Conservation (phyloP, 2,113 vertebrate species). For the Mandrillus leucophaeus region DNA sequence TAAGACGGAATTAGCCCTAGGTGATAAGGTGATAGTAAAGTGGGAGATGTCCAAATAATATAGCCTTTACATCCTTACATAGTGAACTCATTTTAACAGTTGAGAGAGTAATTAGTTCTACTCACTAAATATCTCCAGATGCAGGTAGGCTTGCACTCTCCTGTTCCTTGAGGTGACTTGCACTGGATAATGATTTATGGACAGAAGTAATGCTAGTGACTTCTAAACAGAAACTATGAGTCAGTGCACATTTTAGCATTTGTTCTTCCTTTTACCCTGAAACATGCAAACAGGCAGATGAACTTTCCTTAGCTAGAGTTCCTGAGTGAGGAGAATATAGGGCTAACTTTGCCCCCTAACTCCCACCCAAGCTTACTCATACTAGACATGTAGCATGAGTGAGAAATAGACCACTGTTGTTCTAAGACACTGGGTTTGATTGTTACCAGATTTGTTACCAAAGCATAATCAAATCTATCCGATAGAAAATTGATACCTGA, state of each 20-base stretch:
- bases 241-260: not conserved
- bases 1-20: not conserved
- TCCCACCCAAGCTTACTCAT: not conserved
- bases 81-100: not conserved
- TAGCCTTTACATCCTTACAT: not conserved
- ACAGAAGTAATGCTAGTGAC: not conserved
- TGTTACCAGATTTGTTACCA: not conserved
- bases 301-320: not conserved
- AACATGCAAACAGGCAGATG: not conserved
- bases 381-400: not conserved
- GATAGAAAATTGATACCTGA: not conserved
- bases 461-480: not conserved
- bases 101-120: not conserved
- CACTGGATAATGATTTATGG: not conserved
- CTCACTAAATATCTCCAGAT: not conserved
- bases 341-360: fast-evolving
- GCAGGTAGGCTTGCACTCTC: not conserved
- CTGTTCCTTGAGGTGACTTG: not conserved
- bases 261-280: not conserved
- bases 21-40: not conserved
- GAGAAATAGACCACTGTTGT: not conserved
- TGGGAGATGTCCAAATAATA: not conserved
- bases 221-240: not conserved
- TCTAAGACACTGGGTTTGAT: not conserved
- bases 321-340: not conserved